Base-by-base conservation (phyloP, 2,113 vertebrate genomes). In the Petrocephalus microphthalmus region DNA sequence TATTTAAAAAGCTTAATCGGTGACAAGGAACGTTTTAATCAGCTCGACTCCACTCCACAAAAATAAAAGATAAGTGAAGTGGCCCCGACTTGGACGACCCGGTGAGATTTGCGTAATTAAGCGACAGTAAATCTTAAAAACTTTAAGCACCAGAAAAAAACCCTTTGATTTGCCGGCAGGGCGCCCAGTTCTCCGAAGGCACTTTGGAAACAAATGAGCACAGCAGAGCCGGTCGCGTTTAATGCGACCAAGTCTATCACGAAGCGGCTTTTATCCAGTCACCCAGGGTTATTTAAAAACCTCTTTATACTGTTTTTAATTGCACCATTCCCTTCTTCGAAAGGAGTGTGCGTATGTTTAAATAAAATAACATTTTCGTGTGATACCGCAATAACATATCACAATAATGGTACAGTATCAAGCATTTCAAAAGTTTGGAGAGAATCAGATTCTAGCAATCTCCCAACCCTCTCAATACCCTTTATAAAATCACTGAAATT, bases 31-130 rank as follows among this genome's bases (percentile, higher is more conserved):
- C 85, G 86, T 85, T 29, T 7, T 82, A 88, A 91, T 90, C 87
- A 89, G n/a, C 87, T 83, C 64, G 15, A 60, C 37, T 91, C 29
- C 86, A 45, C 82, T 89, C 25, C 67, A 56, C 71, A 47, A 56
- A 87, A 87, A 87, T 84, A 83, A 67, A 87, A 90, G 57, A 90
- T 87, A 87, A 87, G 83, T 91, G 87, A 90, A 90, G 81, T 53
- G 22, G 25, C 25, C 25, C 52, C 85, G 74, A 88, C 53, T 49
- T 89, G 78, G 87, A 88, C 89, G 57, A 87, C 86, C 87, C 88
- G 81, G 5, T 51, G 49, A n/a, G 20, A 33, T n/a, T 71, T 20
- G 54, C 22, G 78, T 90, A 84, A 64, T 53, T 53, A 88, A 20
- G 54, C 33, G 19, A 7, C 45, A 20, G 78, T 51, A 47, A 87